A percentile compares a stretch with the other conserved stretches of the same genome.
These are phyloP conservation scores for Stegana nigrithorax DNA, from an alignment of 2,888 invertebrate species.

Conservation along the genomic window DNA sequence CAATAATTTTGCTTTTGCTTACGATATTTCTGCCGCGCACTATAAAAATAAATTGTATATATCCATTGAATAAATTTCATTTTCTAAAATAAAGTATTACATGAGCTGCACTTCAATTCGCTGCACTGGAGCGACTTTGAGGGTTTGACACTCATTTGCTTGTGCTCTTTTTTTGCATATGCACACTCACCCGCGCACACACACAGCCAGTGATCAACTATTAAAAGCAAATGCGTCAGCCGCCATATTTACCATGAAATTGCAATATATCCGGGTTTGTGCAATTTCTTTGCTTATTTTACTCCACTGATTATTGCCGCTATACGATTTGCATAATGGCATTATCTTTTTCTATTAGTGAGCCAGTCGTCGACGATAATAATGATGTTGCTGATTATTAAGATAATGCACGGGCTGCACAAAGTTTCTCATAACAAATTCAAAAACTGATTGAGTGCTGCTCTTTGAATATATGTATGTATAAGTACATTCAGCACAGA, in stretches of 20 bases:
- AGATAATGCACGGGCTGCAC: background rate
- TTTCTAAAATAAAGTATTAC: constrained; percentile 5
- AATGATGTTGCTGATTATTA: no score
- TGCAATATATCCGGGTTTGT: constrained; percentile 23
- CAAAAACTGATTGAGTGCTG: constrained; percentile 21
- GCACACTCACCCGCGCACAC: constrained; percentile 6
- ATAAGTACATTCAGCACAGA: background rate
- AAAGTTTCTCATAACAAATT: constrained; percentile 23
- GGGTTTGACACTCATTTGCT: background rate
- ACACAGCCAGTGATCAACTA: no score
- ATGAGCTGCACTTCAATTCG: background rate
- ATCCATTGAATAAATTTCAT: constrained; percentile 4
- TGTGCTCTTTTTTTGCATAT: background rate
- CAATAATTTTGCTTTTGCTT: constrained; percentile 3
- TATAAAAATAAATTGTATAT: constrained; percentile 9
- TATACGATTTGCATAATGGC: constrained; percentile 16
- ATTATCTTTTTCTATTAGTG: background rate
- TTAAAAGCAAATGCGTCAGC: constrained; percentile 51
- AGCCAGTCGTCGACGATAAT: no score
- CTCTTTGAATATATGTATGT: constrained; percentile 21
- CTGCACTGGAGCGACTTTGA: background rate
- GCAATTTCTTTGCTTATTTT: background rate
- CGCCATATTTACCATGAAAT: constrained; percentile 56
- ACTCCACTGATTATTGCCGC: constrained; percentile 13
- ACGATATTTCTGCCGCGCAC: background rate